Evolutionary conservation across 2,888 invertebrate species (phyloP), one percentile per base, ranked within the genome.

Genomic region (Sepiola atlantica): DNA sequence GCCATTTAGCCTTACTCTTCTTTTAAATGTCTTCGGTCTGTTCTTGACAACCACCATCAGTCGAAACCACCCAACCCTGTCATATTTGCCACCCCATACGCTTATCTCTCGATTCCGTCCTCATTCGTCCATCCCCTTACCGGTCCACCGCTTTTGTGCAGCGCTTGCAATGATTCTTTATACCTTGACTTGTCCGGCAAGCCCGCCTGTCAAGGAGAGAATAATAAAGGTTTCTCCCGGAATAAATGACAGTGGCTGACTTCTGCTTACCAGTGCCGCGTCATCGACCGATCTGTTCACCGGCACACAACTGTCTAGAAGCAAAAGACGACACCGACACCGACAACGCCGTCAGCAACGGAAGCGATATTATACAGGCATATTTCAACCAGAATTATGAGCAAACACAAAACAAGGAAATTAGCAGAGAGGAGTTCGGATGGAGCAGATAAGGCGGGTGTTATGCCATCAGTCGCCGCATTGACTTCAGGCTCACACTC

Each of bases 341-440:
- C n/a, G n/a, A 77, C n/a, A 77, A 32, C n/a, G 32, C 77, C 32
- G 77, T n/a, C n/a, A 16, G n/a, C 32, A n/a, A 32, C n/a, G 77
- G n/a, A n/a, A 77, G 77, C 77, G 32, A 77, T n/a, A 77, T 32
- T 32, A 16, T 77, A 32, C 77, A n/a, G n/a, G n/a, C 77, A 77
- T 77, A 77, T 77, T 77, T 77, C n/a, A 77, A 77, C 77, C n/a
- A 77, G 77, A 77, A 77, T n/a, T 77, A 77, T 77, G 77, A n/a
- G 16, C n/a, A 77, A 77, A 77, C 77, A n/a, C 32, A n/a, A 77
- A 77, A 77, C 77, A 2, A 16, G 77, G 77, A 77, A 4, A 18
- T 18, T 16, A n/a, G 77, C 4, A n/a, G 32, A n/a, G n/a, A 77
- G 77, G 77, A n/a, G 77, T n/a, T 77, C n/a, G 32, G 2, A n/a